phyloP scores from a whole-genome alignment of 2,113 vertebrate genomes.

The Mus musculus region GRCm39 chr9:70602501-70603000 shows the following conservation, averaged over 20 bases:
- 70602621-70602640: neutral
- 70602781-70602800: neutral
- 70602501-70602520: slow-evolving; percentile 14
- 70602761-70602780: neutral
- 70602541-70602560: slow-evolving; percentile 49
- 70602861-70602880: slow-evolving; percentile 52
- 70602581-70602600: neutral
- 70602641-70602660: slow-evolving; percentile 6
- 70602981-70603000: slow-evolving; percentile 53
- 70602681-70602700: neutral
- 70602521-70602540: slow-evolving; percentile 18
- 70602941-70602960: slow-evolving; percentile 59
- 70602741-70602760: slow-evolving; percentile 20
- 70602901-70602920: slow-evolving; percentile 52
- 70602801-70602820: neutral
- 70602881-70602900: neutral
- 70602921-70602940: slow-evolving; percentile 64
- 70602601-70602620: slow-evolving; percentile 22
- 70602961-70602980: slow-evolving; percentile 3
- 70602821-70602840: slow-evolving; percentile 22
- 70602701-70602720: slow-evolving; percentile 1
- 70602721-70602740: neutral
- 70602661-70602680: slow-evolving; percentile 1
- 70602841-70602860: slow-evolving; percentile 24
- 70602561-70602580: slow-evolving; percentile 12